Base-by-base conservation (phyloP, 2,113 vertebrate species). In the Oncorhynchus mykiss region DNA sequence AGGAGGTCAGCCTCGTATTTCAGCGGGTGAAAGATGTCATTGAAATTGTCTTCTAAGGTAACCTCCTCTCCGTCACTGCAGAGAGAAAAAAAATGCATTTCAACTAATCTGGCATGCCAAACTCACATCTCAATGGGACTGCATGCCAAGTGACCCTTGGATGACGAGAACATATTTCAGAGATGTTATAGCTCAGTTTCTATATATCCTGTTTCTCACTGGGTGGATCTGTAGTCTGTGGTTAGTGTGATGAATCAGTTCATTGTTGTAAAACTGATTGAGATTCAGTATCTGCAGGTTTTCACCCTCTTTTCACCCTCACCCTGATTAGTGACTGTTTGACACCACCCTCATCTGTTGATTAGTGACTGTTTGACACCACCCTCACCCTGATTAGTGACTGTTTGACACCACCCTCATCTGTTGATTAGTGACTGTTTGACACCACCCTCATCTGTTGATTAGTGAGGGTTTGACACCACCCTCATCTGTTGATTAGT, bases 1-100 rank as follows among this genome's bases (percentile, higher is more conserved):
- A 99, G 95, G 25, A 99, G 82, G 24, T 99, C 95, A 0, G 94
- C 94, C 82, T 98, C 95, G 0, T 99, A 97, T 67, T 92, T 97
- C 54, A 99, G 89, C 48, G 91, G 93, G 34, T 96, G 90, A 59
- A 89, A 88, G 74, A 99, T 89, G 68, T 94, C 86, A 31, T 91
- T 95, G 0, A 25, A 65, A 82, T 99, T 99, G 92, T 99, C 95
- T 0, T 90, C 93, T 18, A 90, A 93, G 78, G 92, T 96, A 27
- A 84, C 85, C 86, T 95, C 97, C 0, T 96, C 93, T 0, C 97
- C 96, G 78, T 98, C 95, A 60, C 97, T 99, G 87, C 1, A 77
- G 70, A 81, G 25, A 31, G 18, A 60, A 77, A 14, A n/a, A 24
- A 70, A 49, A n/a, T 13, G 20, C 31, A 68, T 39, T 68, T n/a